Evolutionary conservation across 2,113 vertebrate genomes (phyloP), one percentile per base, ranked within the genome.

Genomic region (Grallaria varia): DNA sequence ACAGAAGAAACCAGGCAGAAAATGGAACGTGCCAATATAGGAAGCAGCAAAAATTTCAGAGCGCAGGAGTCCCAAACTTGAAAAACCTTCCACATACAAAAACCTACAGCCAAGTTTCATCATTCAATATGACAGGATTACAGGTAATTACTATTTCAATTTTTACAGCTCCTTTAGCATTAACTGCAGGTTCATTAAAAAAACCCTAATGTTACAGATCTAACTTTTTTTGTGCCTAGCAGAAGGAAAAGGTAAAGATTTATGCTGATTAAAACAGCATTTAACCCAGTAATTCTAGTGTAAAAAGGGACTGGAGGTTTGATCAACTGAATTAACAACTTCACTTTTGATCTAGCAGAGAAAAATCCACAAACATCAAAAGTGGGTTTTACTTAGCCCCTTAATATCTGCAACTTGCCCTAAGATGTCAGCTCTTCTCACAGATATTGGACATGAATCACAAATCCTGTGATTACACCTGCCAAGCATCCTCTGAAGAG

Each of bases 311-410:
- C 68, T 24, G 20, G 50, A 69, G 40, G 55, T 80, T 79, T 96
- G 68, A 73, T 89, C 83, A 96, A 55, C 39, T 87, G 72, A 91
- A 90, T 91, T 94, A 96, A 95, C 69, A 96, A 73, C 82, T 71
- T 94, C 18, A 84, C 66, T 93, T 83, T 85, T 90, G 79, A 90
- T 42, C 53, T 92, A 88, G 55, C 50, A 89, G 47, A 77, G 63
- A 91, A 39, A 92, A 86, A 88, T 53, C 66, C 64, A 86, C 56
- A 47, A 91, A 95, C 68, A 89, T 81, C 49, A 95, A 86, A 96
- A 68, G 64, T 40, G 74, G 55, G 40, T 89, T 91, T 96, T 86
- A 81, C 42, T 96, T 71, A 90, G 77, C 82, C 89, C 69, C 37
- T 78, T 92, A 87, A 55, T 68, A 96, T 87, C 45, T 77, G 74